Base-by-base conservation (phyloP, 2,888 invertebrate species). In the Anticlea derivata region DNA sequence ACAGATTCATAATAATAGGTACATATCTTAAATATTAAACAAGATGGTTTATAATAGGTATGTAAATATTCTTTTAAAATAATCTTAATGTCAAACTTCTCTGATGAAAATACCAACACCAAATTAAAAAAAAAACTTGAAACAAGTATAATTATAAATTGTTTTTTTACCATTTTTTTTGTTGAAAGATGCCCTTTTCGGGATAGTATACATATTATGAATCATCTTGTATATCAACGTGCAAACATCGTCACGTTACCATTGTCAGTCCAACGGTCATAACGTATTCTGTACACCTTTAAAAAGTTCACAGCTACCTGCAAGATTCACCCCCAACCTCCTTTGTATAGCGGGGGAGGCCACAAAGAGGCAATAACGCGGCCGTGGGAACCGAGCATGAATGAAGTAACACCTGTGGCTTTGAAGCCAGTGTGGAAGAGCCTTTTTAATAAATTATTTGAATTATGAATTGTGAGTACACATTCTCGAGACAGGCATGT, bases 331-430 rank as follows among this genome's bases (percentile, higher is more conserved):
- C 86, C 86, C 73, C 80, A 78, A 82, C 74, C 78, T 82, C 69
- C 66, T 73, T 68, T 74, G 73, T 75, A 75, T 75, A 72, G 71
- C 75, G 74, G 74, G 81, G 86, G 84, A 78, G 70, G 23, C 49
- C 68, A 78, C 78, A 83, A 82, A 78, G 58, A 63, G 66, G 65
- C 45, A 33, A n/a, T 72, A 75, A 70, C 58, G 63, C 65, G 75
- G 75, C 59, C 88, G 88, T 88, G 88, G 84, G 88, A 88, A 86
- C 68, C 53, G 13, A 41, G 47, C 24, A 47, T 71, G 68, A 66
- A 75, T 84, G 80, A 77, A 76, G 70, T 69, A 65, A 51, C 88
- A 88, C 87, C 87, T 88, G 88, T 84, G 78, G 56, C 61, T 31
- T 37, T 41, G 20, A 34, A 30, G 10, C 22, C 39, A 50, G 11